These are phyloP conservation scores for Drosophila mercatorum DNA, from an alignment of 2,888 invertebrate genomes.

Conservation along the genomic window DNA sequence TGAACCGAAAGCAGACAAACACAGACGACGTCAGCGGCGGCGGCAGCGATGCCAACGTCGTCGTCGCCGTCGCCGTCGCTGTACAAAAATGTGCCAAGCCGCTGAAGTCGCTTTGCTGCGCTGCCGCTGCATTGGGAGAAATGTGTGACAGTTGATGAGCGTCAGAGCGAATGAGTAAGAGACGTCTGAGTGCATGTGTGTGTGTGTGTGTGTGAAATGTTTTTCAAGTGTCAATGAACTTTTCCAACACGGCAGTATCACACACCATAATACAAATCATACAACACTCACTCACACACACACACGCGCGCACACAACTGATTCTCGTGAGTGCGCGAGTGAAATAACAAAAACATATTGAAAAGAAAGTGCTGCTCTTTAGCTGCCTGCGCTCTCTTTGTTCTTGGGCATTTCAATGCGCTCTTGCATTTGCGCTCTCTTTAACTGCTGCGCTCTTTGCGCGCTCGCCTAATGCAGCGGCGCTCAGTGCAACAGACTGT, in stretches of 20 bases:
- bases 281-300: slow-evolving; percentile 44
- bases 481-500: slow-evolving; percentile 57
- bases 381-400: slow-evolving; percentile 41
- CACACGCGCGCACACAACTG: slow-evolving; percentile 32
- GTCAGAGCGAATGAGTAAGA: slow-evolving; percentile 67
- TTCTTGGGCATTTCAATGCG: slow-evolving; percentile 12
- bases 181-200: slow-evolving; percentile 41
- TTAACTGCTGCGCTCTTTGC: slow-evolving; percentile 20
- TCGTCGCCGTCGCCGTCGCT: slow-evolving; percentile 7
- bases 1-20: slow-evolving; percentile 74
- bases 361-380: slow-evolving; percentile 66
- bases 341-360: slow-evolving; percentile 68
- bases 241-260: slow-evolving; percentile 79
- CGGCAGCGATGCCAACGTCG: slow-evolving; percentile 12
- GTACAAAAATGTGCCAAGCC: slow-evolving; percentile 75
- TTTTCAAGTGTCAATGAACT: slow-evolving; percentile 85
- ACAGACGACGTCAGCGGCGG: slow-evolving; percentile 47
- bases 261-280: slow-evolving; percentile 67
- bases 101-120: slow-evolving; percentile 46
- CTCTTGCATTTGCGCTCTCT: slow-evolving; percentile 28
- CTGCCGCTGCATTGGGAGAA: slow-evolving; percentile 66
- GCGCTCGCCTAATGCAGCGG: slow-evolving; percentile 14
- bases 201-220: slow-evolving; percentile 68
- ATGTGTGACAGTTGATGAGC: slow-evolving; percentile 83
- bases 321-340: slow-evolving; percentile 51